phyloP scores from a whole-genome alignment of 2,113 vertebrate genomes.

The Jaculus jaculus region DNA sequence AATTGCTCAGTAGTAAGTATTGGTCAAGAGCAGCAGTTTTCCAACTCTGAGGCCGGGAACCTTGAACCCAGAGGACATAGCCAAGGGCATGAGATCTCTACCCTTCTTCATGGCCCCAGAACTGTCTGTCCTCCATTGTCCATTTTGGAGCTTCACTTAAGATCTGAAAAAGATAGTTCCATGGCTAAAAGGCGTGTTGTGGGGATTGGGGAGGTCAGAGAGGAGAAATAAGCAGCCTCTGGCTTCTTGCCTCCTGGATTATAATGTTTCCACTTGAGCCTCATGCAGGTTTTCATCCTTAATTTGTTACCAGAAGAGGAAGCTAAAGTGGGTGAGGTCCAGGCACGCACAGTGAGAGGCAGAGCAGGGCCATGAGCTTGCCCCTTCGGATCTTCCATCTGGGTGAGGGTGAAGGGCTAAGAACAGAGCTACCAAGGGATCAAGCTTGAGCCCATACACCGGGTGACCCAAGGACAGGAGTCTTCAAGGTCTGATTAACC shows the following conservation, averaged over 20 bases:
- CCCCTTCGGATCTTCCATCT: background rate
- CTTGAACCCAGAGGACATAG: background rate
- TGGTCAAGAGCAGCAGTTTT: background rate
- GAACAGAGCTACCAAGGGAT: background rate
- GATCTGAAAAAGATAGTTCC: background rate
- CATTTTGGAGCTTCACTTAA: background rate
- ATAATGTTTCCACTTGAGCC: background rate
- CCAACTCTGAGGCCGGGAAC: background rate
- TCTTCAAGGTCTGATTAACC: background rate
- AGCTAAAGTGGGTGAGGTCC: background rate
- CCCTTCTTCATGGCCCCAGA: too few species aligned
- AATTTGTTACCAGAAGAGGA: background rate
- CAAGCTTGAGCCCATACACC: background rate
- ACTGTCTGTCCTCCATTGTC: background rate
- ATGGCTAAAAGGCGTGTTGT: background rate
- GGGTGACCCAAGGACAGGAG: background rate
- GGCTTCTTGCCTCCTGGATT: background rate
- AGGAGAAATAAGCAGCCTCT: background rate
- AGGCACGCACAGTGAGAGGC: background rate
- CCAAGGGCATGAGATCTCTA: background rate
- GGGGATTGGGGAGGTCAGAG: background rate
- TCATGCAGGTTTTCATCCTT: background rate
- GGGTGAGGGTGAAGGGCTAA: accelerated
- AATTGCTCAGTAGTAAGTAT: background rate
- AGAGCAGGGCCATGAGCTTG: background rate